Evolutionary conservation across 2,888 invertebrate species (phyloP).

Genomic region (Thysanoteuthis rhombus): DNA sequence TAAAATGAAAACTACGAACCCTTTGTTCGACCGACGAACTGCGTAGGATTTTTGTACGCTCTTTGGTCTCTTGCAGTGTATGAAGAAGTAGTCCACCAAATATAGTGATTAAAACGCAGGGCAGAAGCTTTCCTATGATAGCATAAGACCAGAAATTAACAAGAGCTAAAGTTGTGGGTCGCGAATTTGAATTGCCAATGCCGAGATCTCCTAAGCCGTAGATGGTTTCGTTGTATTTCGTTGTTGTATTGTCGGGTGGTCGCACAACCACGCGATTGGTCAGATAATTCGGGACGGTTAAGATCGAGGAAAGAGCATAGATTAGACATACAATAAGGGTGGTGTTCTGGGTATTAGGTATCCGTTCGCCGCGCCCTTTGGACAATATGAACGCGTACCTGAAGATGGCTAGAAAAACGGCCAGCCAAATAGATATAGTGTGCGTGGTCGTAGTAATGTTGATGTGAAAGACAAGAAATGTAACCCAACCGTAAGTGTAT

Average conservation of each 20-base stretch:
- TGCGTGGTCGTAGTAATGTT: conserved; percentile 87
- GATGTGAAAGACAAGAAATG: conserved; percentile 78
- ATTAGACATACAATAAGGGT: conserved; percentile 25
- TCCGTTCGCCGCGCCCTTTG: conserved; percentile 27
- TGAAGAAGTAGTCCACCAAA: conserved; percentile 68
- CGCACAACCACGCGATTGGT: not conserved
- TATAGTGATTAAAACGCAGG: conserved; percentile 86
- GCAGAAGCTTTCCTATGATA: conserved; percentile 89
- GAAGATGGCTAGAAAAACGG: conserved; percentile 92
- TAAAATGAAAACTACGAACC: too few species aligned
- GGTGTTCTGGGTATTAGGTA: conserved; percentile 37
- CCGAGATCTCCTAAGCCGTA: conserved; percentile 34
- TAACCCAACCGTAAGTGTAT: conserved; percentile 63
- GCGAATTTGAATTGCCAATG: not conserved
- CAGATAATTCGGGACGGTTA: conserved; percentile 31
- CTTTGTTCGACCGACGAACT: conserved; percentile 34
- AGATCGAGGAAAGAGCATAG: conserved; percentile 21
- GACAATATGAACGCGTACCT: conserved; percentile 73
- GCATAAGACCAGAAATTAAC: conserved; percentile 89
- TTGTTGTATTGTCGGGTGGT: not conserved
- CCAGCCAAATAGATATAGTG: conserved; percentile 92
- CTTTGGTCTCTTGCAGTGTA: conserved; percentile 61
- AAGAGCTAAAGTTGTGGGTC: conserved; percentile 38
- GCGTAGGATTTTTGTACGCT: conserved; percentile 37
- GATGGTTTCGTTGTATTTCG: conserved; percentile 33